phyloP scores from a whole-genome alignment of 2,888 invertebrate species.

The Drosophila melanosoma region DNA sequence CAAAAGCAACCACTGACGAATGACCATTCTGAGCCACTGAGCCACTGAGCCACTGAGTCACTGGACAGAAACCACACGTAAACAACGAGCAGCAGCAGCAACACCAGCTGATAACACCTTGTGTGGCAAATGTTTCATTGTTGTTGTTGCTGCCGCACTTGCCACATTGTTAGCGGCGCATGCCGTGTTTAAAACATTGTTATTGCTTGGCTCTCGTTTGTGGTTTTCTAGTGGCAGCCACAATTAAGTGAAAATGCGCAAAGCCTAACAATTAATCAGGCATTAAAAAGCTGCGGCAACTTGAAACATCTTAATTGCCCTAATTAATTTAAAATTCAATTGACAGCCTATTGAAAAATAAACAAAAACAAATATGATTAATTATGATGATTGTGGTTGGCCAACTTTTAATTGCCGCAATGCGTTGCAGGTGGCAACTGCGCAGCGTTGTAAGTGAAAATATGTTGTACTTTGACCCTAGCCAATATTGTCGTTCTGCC shows the following conservation, averaged over 20 bases:
- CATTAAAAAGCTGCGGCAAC: conserved; percentile 7
- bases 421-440: conserved; percentile 10
- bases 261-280: conserved; percentile 31
- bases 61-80: conserved; percentile 17
- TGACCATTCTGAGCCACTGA: conserved; percentile 15
- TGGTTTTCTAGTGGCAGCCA: conserved; percentile 41
- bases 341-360: conserved; percentile 2
- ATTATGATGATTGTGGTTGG: background rate
- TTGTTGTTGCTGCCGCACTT: conserved; percentile 28
- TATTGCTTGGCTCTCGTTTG: conserved; percentile 11
- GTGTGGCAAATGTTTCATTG: conserved; percentile 35
- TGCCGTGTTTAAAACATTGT: conserved; percentile 35
- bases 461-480: conserved; percentile 70
- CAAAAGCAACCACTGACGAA: conserved; percentile 24
- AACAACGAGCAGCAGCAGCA: conserved; percentile 11
- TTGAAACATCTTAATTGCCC: conserved; percentile 15
- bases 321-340: conserved; percentile 30
- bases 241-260: conserved; percentile 63
- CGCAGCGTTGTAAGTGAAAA: conserved; percentile 63
- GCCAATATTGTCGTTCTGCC: conserved; percentile 57
- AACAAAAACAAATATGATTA: background rate
- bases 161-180: conserved; percentile 37
- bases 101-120: conserved; percentile 51
- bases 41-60: conserved; percentile 10
- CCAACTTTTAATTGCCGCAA: conserved; percentile 36